phyloP scores from a whole-genome alignment of 2,888 invertebrate genomes.

The Leucophenga maculata region DNA sequence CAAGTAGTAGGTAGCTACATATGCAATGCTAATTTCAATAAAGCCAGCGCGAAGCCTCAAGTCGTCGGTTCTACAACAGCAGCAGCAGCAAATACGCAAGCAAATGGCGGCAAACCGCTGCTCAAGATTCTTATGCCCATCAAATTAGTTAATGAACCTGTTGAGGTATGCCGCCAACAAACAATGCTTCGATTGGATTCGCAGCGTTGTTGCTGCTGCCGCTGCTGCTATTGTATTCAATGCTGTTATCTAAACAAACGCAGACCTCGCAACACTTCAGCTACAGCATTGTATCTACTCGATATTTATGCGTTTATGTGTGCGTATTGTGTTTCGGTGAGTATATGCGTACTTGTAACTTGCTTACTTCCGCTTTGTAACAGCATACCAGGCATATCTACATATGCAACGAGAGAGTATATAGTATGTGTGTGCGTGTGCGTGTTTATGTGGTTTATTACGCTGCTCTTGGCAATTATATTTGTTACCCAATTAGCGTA shows the following conservation, averaged over 20 bases:
- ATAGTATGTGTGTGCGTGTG: slow-evolving; percentile 13
- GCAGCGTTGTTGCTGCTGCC: neutral
- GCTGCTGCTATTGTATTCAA: neutral
- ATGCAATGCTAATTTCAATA: slow-evolving; percentile 51
- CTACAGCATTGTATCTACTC: slow-evolving; percentile 34
- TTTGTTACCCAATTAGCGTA: slow-evolving; percentile 68
- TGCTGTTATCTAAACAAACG: slow-evolving; percentile 9
- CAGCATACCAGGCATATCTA: neutral
- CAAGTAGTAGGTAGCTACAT: too few species aligned
- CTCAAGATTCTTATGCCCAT: slow-evolving; percentile 42
- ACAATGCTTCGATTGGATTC: slow-evolving; percentile 4
- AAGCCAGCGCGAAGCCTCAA: neutral
- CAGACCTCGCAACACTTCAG: slow-evolving; percentile 24
- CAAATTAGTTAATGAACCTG: slow-evolving; percentile 58
- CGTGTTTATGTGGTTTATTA: slow-evolving; percentile 59
- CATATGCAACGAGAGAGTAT: too few species aligned
- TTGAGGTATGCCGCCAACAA: slow-evolving; percentile 51
- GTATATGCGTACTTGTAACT: slow-evolving; percentile 37
- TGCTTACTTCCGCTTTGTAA: slow-evolving; percentile 23
- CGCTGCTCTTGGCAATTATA: slow-evolving; percentile 68
- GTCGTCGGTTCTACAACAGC: slow-evolving; percentile 39
- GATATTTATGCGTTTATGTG: slow-evolving; percentile 38
- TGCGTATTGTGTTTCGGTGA: slow-evolving; percentile 2
- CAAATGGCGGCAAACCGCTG: neutral
- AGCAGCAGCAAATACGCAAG: slow-evolving; percentile 39